Base-by-base conservation (phyloP, 1,140 invertebrate genomes). In the Megathymus violae region DNA sequence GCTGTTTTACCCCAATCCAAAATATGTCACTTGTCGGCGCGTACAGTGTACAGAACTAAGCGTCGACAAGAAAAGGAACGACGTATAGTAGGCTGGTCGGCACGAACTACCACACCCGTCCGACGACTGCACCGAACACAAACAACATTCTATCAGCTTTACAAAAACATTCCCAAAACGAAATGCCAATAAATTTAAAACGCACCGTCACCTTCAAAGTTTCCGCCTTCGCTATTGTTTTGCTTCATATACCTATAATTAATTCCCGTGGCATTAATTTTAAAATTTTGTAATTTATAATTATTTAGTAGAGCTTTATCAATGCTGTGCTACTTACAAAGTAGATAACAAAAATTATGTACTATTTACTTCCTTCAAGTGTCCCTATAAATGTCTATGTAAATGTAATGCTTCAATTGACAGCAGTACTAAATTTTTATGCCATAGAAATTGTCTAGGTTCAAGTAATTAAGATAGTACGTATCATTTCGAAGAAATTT, bases 11-110 rank as follows among this genome's bases (percentile, higher is more conserved):
- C 85, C 83, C 74, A 76, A 80, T 76, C 71, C 80, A 67, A 88
- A 88, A 87, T 90, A 75, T 90, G 82, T 88, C 88, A 88, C 83
- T 89, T 81, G 81, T 71, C 71, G 71, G 69, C 62, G 58, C 51
- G 61, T 51, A 52, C 17, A 54, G n/a, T n/a, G 50, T 34, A 27
- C 27, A 65, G 27, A 58, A 22, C 63, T 50, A 36, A 38, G 40
- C 46, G 50, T 31, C 64, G 25, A 41, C n/a, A 38, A 41, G 15
- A 41, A 54, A 66, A 48, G 56, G 50, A 54, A 46, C 46, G 40
- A 52, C 48, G n/a, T n/a, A n/a, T n/a, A n/a, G 47, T 60, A 52
- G 40, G 51, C 36, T 41, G 51, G 6, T 54, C 38, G 52, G 52
- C 40, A 25, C 52, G 22, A 61, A 48, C 59, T 58, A 67, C 62